Evolutionary conservation across 37 sponge, comb jelly and placozoan genomes (phyloP).

Genomic region (Geodia barretti): DNA sequence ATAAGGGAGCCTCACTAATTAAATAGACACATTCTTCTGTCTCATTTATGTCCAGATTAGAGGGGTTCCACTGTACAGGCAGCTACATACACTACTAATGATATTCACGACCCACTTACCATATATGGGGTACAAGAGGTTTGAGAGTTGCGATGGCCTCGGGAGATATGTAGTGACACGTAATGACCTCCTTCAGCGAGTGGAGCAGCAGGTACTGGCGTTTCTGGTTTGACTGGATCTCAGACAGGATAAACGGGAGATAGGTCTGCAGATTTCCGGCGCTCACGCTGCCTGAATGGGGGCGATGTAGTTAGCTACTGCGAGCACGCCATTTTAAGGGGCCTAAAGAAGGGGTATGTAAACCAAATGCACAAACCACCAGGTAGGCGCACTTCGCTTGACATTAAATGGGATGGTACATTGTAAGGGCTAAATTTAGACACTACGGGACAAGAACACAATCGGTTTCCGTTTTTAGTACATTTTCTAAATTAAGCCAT

Average conservation of each 20-base stretch:
- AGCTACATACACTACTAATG: background rate
- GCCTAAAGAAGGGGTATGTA: background rate
- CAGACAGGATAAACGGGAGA: constrained; percentile 88
- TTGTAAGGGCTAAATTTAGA: no score
- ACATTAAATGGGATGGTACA: no score
- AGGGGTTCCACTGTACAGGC: no score
- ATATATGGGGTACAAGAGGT: constrained; percentile 72
- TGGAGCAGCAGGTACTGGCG: constrained; percentile 95
- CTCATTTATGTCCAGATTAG: no score
- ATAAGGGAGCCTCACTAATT: background rate
- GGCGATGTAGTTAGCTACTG: background rate
- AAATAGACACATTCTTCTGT: background rate
- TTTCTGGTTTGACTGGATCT: constrained; percentile 85
- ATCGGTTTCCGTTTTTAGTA: no score
- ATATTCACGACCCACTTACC: constrained; percentile 41
- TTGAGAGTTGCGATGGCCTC: constrained; percentile 56
- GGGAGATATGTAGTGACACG: constrained; percentile 65
- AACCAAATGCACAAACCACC: background rate
- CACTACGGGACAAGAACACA: no score
- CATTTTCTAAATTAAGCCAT: no score
- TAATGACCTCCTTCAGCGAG: constrained; percentile 93
- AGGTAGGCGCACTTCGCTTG: no score
- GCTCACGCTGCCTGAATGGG: constrained; percentile 76
- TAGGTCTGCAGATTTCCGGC: constrained; percentile 90
- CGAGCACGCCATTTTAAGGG: background rate